phyloP scores from a whole-genome alignment of 2,888 invertebrate species.

The Trypoxylon attenuatum region DNA sequence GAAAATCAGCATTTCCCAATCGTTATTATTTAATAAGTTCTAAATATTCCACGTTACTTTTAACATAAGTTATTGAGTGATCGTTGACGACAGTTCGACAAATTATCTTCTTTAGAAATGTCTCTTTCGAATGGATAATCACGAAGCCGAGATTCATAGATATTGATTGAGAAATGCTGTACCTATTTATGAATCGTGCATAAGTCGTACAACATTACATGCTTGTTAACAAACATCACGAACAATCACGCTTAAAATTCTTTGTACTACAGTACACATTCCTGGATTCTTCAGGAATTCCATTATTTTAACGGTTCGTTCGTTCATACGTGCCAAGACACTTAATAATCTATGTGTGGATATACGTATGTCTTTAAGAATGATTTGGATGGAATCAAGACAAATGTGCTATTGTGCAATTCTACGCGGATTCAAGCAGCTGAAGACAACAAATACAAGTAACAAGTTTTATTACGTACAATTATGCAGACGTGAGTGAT shows the following conservation, averaged over 20 bases:
- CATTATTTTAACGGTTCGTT: slow-evolving; percentile 3
- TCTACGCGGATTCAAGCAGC: slow-evolving; percentile 13
- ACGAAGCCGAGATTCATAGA: background rate
- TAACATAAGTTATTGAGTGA: too few species aligned
- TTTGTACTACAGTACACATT: slow-evolving; percentile 6
- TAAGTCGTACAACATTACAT: slow-evolving; percentile 31
- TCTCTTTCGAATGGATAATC: background rate
- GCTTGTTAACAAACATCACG: slow-evolving; percentile 8
- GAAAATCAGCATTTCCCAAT: slow-evolving; percentile 33
- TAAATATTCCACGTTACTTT: too few species aligned
- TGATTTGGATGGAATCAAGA: background rate
- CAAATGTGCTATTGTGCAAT: slow-evolving; percentile 8
- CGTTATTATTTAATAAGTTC: too few species aligned
- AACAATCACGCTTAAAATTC: slow-evolving; percentile 4
- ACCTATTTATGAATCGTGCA: slow-evolving; percentile 33
- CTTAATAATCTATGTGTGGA: slow-evolving; percentile 12
- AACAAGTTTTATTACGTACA: slow-evolving; percentile 17
- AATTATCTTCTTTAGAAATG: too few species aligned
- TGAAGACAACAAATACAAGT: slow-evolving; percentile 12
- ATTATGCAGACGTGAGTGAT: slow-evolving; percentile 9
- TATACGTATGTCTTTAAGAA: slow-evolving; percentile 12
- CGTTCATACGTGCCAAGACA: slow-evolving; percentile 6
- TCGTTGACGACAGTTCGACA: too few species aligned
- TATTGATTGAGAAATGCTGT: slow-evolving; percentile 40
- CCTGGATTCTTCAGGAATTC: background rate